phyloP scores from a whole-genome alignment of 2,888 invertebrate genomes.

The Spialia ferax region DNA sequence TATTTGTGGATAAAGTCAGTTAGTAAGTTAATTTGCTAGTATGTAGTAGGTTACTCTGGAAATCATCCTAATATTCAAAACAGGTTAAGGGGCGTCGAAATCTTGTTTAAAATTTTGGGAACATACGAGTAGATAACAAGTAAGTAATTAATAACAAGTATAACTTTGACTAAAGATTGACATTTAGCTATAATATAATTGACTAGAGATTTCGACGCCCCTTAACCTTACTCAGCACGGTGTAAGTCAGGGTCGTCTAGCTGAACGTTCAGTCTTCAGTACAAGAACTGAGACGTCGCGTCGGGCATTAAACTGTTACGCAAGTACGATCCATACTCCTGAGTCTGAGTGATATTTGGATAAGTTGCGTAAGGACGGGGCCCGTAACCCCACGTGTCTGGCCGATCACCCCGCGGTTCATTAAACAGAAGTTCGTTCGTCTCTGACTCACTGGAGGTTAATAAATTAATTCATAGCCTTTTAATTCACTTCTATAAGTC shows the following conservation, averaged over 20 bases:
- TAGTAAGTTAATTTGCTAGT: too few species aligned
- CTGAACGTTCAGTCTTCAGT: background rate
- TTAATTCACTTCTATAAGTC: conserved; percentile 28
- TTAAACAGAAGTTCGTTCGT: conserved; percentile 66
- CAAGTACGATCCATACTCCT: conserved; percentile 42
- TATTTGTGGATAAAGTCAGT: too few species aligned
- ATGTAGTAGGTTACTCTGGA: too few species aligned
- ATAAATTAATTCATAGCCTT: conserved; percentile 26
- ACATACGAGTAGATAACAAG: too few species aligned
- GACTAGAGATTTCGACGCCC: background rate
- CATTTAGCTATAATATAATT: too few species aligned
- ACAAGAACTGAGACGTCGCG: conserved; percentile 7
- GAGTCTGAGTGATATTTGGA: conserved; percentile 48
- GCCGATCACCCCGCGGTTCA: conserved; percentile 72
- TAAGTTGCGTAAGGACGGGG: conserved; percentile 70
- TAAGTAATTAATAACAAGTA: too few species aligned
- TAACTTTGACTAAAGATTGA: too few species aligned
- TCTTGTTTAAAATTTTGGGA: too few species aligned
- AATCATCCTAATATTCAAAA: too few species aligned
- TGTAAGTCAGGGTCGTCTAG: background rate
- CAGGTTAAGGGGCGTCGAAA: too few species aligned
- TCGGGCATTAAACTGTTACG: conserved; percentile 36
- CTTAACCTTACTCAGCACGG: background rate
- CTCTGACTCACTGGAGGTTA: conserved; percentile 48
- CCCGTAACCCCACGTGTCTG: conserved; percentile 59